Conservation (phyloP, 2,797 vertebrate genomes). For the Tiaroga cobitis region DNA sequence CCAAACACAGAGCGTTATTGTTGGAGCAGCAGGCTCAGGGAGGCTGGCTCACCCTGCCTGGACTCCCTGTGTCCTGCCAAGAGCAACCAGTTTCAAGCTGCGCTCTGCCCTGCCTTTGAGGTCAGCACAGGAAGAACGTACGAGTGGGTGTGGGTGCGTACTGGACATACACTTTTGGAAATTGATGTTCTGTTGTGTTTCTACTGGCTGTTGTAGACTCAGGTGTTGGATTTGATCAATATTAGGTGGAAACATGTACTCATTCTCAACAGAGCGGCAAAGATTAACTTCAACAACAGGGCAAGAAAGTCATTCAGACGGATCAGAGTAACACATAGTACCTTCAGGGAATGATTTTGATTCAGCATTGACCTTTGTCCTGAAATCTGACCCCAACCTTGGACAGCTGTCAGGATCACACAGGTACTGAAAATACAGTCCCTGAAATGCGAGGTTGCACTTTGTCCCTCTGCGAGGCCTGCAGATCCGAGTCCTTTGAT, state of each 20-base stretch:
- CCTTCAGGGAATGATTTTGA: slow-evolving; percentile 1
- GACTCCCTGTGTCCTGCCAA: slow-evolving; percentile 53
- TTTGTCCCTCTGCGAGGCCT: slow-evolving; percentile 4
- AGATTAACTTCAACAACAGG: not conserved
- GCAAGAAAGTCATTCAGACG: slow-evolving; percentile 9
- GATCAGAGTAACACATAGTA: slow-evolving; percentile 17
- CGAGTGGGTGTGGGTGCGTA: slow-evolving; percentile 9
- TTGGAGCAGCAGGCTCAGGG: slow-evolving; percentile 52
- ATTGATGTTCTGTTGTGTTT: not conserved
- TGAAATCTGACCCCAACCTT: slow-evolving; percentile 20
- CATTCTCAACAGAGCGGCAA: not conserved
- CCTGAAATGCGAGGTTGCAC: not conserved
- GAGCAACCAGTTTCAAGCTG: slow-evolving; percentile 59
- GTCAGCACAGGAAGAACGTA: slow-evolving; percentile 43
- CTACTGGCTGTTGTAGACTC: not conserved
- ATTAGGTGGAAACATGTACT: not conserved
- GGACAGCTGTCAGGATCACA: slow-evolving; percentile 30
- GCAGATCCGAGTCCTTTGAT: slow-evolving; percentile 20
- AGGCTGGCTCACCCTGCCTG: slow-evolving; percentile 50
- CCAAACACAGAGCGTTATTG: slow-evolving; percentile 61
- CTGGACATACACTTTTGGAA: not conserved
- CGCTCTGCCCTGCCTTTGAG: slow-evolving; percentile 50
- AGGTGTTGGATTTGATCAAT: not conserved
- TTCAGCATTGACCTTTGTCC: slow-evolving; percentile 35
- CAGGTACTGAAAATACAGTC: not conserved